Conservation (phyloP, 1,140 invertebrate genomes). For the Caenorhabditis remanei region DNA sequence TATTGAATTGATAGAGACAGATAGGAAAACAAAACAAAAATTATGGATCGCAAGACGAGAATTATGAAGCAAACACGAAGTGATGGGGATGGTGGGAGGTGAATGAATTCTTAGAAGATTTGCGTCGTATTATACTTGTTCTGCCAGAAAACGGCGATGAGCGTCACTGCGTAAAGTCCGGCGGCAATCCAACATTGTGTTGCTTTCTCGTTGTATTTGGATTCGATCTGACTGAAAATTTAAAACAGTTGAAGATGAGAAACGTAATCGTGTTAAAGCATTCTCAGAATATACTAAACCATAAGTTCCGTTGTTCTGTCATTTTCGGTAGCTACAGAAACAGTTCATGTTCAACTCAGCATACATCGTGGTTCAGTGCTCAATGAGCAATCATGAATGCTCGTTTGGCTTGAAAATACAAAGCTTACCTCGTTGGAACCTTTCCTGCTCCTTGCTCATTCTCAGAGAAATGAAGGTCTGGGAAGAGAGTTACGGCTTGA, state of each 20-base stretch:
- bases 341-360: too few species aligned
- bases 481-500: constrained; percentile 76
- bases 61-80: constrained; percentile 37
- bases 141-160: constrained; percentile 77
- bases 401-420: not conserved
- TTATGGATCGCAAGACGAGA: constrained; percentile 43
- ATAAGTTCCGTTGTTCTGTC: too few species aligned
- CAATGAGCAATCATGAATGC: not conserved
- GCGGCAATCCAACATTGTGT: constrained; percentile 78
- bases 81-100: not conserved
- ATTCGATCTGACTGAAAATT: constrained; percentile 69
- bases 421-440: constrained; percentile 30
- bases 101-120: constrained; percentile 53
- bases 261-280: not conserved
- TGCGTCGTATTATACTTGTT: constrained; percentile 72
- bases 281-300: too few species aligned
- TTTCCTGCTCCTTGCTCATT: constrained; percentile 60
- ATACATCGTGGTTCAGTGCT: too few species aligned
- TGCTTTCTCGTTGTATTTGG: constrained; percentile 74
- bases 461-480: constrained; percentile 71
- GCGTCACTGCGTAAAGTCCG: constrained; percentile 75
- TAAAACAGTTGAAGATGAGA: not conserved
- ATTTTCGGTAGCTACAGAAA: too few species aligned
- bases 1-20: not conserved
- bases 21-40: not conserved